Evolutionary conservation across 2,888 invertebrate genomes (phyloP), one percentile per base, ranked within the genome.

Genomic region (Adineta ricciae): DNA sequence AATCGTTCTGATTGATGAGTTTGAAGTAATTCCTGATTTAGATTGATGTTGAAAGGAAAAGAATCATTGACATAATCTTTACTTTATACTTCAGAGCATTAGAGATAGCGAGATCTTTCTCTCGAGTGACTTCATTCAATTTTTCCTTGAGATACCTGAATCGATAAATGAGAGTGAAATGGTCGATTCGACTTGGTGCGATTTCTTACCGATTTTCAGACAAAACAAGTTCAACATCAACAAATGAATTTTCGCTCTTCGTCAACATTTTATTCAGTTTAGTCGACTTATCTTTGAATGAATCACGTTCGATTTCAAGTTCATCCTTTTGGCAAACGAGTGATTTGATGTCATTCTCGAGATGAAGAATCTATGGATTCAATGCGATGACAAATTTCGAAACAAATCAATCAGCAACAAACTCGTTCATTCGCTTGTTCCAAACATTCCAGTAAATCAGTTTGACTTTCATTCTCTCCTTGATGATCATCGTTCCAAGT

Each of bases 281-380:
- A 24, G 36, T 24, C 36, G 78, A 85, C 78, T 85, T 85, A 14
- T 36, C 54, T 82, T 85, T 85, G 56, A 56, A 85, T 24, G 73
- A 73, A 83, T 85, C 85, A 49, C 85, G 73, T 84, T 85, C 85
- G 21, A 83, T 85, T 85, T 84, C 84, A 24, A 82, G 27, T 56
- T 85, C 85, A 46, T 85, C 85, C 84, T 84, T 85, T 73, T 85
- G 78, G 36, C 84, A 85, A 24, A 49, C 19, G 27, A 52, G n/a
- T 72, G 84, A 32, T 84, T 84, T 85, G 0, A 85, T 16, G 46
- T 85, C 85, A 78, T 82, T 85, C 21, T 85, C 84, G 8, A 85
- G 11, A 7, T 46, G 16, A 36, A 21, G 78, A 52, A 38, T 78
- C 78, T 78, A n/a, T 24, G 11, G n/a, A 41, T 46, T 46, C 46